Evolutionary conservation across 2,113 vertebrate species (phyloP), one percentile per base, ranked within the genome.

Genomic region (Megatriorchis doriae): DNA sequence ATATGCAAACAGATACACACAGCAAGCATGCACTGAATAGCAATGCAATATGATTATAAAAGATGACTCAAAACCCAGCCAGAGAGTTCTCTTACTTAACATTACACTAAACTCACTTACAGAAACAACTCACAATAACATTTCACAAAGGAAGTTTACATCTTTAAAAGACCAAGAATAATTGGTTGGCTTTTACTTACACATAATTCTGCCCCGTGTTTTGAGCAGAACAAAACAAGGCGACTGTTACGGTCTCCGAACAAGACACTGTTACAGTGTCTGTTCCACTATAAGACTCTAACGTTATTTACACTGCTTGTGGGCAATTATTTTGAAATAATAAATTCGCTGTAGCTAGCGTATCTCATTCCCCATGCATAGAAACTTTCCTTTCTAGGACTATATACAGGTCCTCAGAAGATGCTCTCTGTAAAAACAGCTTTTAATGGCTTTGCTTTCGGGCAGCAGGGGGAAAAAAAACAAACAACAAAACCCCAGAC

Each of bases 281-380:
- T 83, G 32, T 67, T 92, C 40, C 45, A 26, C 55, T 73, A 50
- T 74, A 94, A 83, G 61, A 53, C 50, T 68, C 53, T 36, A 67
- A 68, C 1, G 1, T 56, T 79, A 84, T 82, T 92, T 88, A 80
- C 18, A 52, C 38, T 43, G 59, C 79, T 94, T 78, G n/a, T 71
- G 42, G 38, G 38, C 47, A 94, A 92, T 88, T 94, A 86, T 84
- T 93, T 88, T 56, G 23, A 95, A 90, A 55, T 13, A 92, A 83
- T 53, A 70, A 73, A 90, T 73, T 65, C 4, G 1, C 22, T 48
- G 12, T 65, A 91, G 31, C 47, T 68, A 65, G 43, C 1, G 0
- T 11, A 82, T 68, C 58, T 92, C 67, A 88, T 83, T 86, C 55
- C 25, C 15, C 34, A 67, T 43, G n/a, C 9, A 56, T 11, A 26